These are phyloP conservation scores for Squalus acanthias DNA, from an alignment of 2,797 vertebrate genomes.

Conservation along the genomic window DNA sequence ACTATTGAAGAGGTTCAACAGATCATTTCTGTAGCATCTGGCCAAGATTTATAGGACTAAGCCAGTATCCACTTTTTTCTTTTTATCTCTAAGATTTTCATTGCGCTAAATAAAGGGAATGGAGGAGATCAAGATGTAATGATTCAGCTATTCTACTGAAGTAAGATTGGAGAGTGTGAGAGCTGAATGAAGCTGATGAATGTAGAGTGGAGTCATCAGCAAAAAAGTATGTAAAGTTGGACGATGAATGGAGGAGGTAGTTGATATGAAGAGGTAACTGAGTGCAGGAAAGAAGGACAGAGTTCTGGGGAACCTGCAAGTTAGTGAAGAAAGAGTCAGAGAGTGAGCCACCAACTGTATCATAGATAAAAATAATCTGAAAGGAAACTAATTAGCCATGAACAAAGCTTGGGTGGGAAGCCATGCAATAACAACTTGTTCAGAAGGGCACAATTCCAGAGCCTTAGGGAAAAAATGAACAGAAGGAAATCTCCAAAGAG, in stretches of 20 bases:
- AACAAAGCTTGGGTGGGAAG: too few relatives aligned
- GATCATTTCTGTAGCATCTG: too few relatives aligned
- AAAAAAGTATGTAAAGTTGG: background rate
- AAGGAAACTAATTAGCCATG: too few relatives aligned
- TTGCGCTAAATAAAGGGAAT: too few relatives aligned
- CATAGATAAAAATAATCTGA: background rate
- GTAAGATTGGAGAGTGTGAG: background rate
- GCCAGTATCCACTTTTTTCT: background rate
- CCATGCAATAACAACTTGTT: background rate
- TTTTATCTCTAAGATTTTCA: background rate
- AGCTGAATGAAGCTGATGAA: background rate
- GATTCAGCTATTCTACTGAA: background rate
- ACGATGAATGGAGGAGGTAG: background rate
- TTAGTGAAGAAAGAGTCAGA: too few relatives aligned
- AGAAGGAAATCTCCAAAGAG: background rate
- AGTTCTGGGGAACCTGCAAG: too few relatives aligned
- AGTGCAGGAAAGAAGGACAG: background rate
- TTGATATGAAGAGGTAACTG: background rate
- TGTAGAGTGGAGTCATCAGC: background rate
- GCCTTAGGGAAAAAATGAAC: too few relatives aligned
- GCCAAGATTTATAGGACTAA: too few relatives aligned
- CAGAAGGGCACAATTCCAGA: background rate
- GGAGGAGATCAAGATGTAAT: background rate
- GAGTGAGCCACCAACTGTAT: background rate
- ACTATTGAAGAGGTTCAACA: background rate